phyloP scores from a whole-genome alignment of 2,113 vertebrate genomes.

The Phycodurus eques region DNA sequence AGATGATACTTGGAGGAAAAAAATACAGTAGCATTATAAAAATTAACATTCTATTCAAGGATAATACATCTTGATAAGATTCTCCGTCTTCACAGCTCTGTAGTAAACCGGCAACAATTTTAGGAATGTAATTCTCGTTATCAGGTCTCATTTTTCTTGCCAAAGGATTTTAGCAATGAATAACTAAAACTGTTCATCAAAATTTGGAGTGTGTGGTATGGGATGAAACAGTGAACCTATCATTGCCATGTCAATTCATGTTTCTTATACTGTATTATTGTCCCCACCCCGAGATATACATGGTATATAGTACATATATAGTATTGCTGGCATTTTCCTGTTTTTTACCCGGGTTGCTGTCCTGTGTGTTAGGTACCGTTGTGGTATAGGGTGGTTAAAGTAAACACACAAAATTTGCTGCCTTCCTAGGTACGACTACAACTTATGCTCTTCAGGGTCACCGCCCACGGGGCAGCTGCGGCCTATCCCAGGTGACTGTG shows the following conservation, averaged over 20 bases:
- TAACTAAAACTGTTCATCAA: constrained; percentile 2
- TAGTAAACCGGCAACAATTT: constrained; percentile 12
- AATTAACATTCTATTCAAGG: constrained; percentile 33
- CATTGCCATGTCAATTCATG: not conserved
- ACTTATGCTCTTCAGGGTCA: no score
- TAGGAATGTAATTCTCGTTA: constrained; percentile 14
- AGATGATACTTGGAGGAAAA: constrained; percentile 43
- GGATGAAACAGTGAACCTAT: not conserved
- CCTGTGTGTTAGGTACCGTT: no score
- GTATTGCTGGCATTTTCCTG: no score
- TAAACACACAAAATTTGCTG: no score
- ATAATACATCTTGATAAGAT: constrained; percentile 36
- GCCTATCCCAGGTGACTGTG: no score
- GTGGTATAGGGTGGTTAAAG: no score
- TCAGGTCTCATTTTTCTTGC: constrained; percentile 3
- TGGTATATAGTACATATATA: no score
- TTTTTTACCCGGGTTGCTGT: no score
- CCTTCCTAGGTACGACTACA: no score
- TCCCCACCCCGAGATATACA: no score
- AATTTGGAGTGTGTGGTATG: not conserved
- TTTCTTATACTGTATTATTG: not conserved
- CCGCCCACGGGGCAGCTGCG: no score
- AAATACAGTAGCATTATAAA: constrained; percentile 34
- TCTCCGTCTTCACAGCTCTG: constrained; percentile 8
- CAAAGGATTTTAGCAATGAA: constrained; percentile 6